Evolutionary conservation across 2,113 vertebrate species (phyloP).

Genomic region (Daubentonia madagascariensis): DNA sequence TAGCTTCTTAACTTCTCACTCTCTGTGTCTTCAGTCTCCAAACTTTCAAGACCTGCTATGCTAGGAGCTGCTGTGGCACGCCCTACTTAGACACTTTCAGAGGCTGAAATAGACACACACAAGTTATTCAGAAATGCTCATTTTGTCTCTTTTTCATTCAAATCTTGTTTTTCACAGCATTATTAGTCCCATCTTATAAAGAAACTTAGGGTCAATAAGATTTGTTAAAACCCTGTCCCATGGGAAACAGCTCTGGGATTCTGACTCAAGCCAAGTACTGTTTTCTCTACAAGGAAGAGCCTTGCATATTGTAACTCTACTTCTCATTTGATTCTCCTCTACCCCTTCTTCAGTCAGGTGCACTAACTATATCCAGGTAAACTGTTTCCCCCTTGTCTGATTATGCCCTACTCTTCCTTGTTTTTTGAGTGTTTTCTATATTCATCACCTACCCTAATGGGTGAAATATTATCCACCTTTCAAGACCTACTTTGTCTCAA

Average conservation of each 20-base stretch:
- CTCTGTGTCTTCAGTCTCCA: background rate
- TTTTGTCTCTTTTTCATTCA: background rate
- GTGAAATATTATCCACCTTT: background rate
- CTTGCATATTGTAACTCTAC: background rate
- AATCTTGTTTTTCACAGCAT: background rate
- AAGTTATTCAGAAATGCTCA: background rate
- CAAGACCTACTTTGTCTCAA: background rate
- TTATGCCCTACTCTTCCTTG: background rate
- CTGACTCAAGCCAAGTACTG: background rate
- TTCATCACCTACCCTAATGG: background rate
- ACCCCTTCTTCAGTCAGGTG: background rate
- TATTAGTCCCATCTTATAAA: background rate
- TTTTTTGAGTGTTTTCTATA: background rate
- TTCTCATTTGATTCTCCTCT: background rate
- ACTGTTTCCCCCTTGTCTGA: background rate
- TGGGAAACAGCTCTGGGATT: background rate
- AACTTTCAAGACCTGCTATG: background rate
- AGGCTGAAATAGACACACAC: background rate
- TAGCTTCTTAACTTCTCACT: background rate
- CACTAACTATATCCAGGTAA: background rate
- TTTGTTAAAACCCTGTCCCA: background rate
- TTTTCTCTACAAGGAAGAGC: background rate
- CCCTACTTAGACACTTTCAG: accelerated
- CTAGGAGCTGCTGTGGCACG: background rate
- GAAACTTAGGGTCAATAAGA: background rate